Evolutionary conservation across 2,797 vertebrate species (phyloP), one percentile per base, ranked within the genome.

Genomic region (Cossypha niveicapilla): DNA sequence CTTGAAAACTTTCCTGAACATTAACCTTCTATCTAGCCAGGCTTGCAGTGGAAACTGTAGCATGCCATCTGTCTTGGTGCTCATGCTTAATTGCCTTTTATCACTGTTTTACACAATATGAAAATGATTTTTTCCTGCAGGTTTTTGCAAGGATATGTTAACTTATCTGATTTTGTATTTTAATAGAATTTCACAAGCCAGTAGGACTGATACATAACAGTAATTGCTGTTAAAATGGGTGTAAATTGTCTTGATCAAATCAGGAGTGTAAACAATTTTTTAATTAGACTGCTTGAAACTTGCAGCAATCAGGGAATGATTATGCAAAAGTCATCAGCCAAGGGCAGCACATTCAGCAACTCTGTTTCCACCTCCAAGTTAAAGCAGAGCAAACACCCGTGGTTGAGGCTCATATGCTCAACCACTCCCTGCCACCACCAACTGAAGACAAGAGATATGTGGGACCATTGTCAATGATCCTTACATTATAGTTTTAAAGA

Each of bases 181-280:
- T 91, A 95, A 95, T 87, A 89, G 42, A 93, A 88, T 90, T 93
- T 88, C 81, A 82, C 61, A 84, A 92, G 78, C 56, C 57, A 65
- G 32, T 25, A 86, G 67, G 78, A 62, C 72, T 51, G 54, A 93
- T 41, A 75, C 16, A 28, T 89, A 90, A 10, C 48, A 57, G 44
- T 60, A 92, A 93, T 63, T 93, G 72, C 65, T 75, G 91, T 56
- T 91, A 70, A 93, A 97, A 84, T 47, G 83, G 75, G 61, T 89
- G 56, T n/a, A 93, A 97, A 94, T 90, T 67, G 56, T 72, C 90
- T 76, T 86, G 86, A 95, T 95, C 82, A 82, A 92, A 95, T 79
- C 39, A 76, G 11, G 32, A 82, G 90, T 15, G 72, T 71, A 93
- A 92, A 96, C 68, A 74, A 53, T 78, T 93, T 93, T 86, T 89